Percentiles rank a stretch among this genome's conserved stretches.
These are phyloP conservation scores for Erpobdella octoculata DNA, from an alignment of 2,888 invertebrate genomes.

Conservation along the genomic window DNA sequence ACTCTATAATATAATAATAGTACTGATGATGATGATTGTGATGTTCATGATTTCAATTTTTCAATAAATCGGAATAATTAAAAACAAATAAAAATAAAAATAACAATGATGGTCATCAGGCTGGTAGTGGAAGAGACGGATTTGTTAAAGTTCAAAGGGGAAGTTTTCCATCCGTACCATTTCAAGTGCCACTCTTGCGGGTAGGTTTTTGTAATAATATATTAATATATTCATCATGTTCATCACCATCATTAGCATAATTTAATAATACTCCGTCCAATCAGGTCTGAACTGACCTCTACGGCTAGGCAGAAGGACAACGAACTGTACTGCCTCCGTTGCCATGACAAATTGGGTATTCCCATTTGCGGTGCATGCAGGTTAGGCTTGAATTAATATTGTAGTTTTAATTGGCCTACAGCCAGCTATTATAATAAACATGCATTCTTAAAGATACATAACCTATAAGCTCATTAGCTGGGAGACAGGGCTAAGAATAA, in stretches of 20 bases:
- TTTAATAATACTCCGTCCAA: background rate
- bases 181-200: constrained; percentile 77
- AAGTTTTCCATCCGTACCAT: constrained; percentile 97
- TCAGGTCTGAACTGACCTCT: constrained; percentile 78
- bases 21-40: too few species aligned
- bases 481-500: too few species aligned
- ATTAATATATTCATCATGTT: background rate
- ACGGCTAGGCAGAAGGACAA: constrained; percentile 91
- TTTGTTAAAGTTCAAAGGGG: constrained; percentile 62
- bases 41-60: too few species aligned
- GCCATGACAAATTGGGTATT: constrained; percentile 99
- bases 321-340: constrained; percentile 90
- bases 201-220: constrained; percentile 41
- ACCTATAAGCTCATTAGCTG: background rate
- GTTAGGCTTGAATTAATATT: constrained; percentile 34
- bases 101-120: too few species aligned
- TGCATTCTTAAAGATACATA: background rate
- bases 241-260: background rate
- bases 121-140: constrained; percentile 53
- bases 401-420: background rate
- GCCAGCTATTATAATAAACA: background rate
- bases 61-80: too few species aligned
- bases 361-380: constrained; percentile 97
- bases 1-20: too few species aligned
- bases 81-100: too few species aligned